phyloP scores from a whole-genome alignment of 1,140 invertebrate genomes.

The Nebria ingens region DNA sequence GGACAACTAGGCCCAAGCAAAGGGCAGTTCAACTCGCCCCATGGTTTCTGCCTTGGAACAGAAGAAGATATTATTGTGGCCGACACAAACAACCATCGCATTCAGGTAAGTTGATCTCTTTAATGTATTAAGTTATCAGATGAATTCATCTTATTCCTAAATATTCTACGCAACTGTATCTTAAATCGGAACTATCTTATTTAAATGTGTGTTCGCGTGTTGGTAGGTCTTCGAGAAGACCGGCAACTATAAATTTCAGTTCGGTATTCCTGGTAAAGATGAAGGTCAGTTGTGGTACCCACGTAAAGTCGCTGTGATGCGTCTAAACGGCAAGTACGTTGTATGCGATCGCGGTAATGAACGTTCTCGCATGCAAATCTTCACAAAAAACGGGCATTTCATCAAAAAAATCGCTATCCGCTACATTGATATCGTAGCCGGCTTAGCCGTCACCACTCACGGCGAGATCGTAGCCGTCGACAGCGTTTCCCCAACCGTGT shows the following conservation, averaged over 20 bases:
- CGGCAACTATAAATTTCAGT: constrained; percentile 79
- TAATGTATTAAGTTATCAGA: background rate
- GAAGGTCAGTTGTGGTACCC: constrained; percentile 96
- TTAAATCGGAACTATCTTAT: no score
- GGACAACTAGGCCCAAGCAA: constrained; percentile 83
- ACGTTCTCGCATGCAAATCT: constrained; percentile 93
- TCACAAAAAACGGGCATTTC: constrained; percentile 76
- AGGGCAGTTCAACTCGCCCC: constrained; percentile 91
- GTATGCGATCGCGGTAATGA: constrained; percentile 95
- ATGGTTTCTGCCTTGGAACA: constrained; percentile 89
- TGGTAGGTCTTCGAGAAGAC: constrained; percentile 82
- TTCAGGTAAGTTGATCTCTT: constrained; percentile 62
- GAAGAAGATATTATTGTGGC: constrained; percentile 93
- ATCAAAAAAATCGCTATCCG: constrained; percentile 88
- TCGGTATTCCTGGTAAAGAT: constrained; percentile 82
- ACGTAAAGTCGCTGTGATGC: constrained; percentile 87
- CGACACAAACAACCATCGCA: constrained; percentile 93
- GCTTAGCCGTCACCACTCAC: constrained; percentile 78
- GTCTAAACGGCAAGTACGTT: constrained; percentile 79
- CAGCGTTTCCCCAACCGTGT: constrained; percentile 93
- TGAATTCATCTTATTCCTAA: no score
- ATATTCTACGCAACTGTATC: no score
- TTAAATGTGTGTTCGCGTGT: no score
- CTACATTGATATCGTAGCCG: constrained; percentile 96
- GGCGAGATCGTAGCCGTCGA: constrained; percentile 95